Evolutionary conservation across 2,888 invertebrate species (phyloP).

Genomic region (Bombylius discolor): DNA sequence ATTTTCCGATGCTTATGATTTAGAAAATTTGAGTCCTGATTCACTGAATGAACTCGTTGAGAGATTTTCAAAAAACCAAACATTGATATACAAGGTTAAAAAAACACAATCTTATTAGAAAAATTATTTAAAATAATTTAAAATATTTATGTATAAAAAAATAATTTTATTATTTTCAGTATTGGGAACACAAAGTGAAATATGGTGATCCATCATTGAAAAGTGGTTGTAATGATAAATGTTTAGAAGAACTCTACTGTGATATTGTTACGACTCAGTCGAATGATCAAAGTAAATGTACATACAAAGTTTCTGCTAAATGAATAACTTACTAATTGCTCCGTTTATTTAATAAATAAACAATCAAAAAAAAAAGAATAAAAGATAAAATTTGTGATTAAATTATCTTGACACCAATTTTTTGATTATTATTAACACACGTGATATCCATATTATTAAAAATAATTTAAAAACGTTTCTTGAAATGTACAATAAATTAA

Average conservation of each 20-base stretch:
- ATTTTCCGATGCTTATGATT: slow-evolving; percentile 52
- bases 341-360: too few relatives aligned
- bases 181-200: slow-evolving; percentile 24
- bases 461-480: too few relatives aligned
- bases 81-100: slow-evolving; percentile 22
- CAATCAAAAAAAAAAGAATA: too few relatives aligned
- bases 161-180: slow-evolving; percentile 12
- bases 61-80: slow-evolving; percentile 39
- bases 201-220: slow-evolving; percentile 23
- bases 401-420: too few relatives aligned
- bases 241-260: slow-evolving; percentile 24
- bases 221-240: slow-evolving; percentile 23
- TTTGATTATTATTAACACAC: too few relatives aligned
- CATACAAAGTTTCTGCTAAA: too few relatives aligned
- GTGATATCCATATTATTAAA: too few relatives aligned
- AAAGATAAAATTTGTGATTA: too few relatives aligned
- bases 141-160: too few relatives aligned
- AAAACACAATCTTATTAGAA: neutral
- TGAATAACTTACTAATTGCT: too few relatives aligned
- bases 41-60: slow-evolving; percentile 49
- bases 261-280: slow-evolving; percentile 22
- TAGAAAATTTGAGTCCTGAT: slow-evolving; percentile 45
- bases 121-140: too few relatives aligned
- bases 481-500: too few relatives aligned
- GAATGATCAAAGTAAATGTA: slow-evolving; percentile 16